These are phyloP conservation scores for Aleiodes alternator DNA, from an alignment of 2,888 invertebrate species.

Conservation along the genomic window DNA sequence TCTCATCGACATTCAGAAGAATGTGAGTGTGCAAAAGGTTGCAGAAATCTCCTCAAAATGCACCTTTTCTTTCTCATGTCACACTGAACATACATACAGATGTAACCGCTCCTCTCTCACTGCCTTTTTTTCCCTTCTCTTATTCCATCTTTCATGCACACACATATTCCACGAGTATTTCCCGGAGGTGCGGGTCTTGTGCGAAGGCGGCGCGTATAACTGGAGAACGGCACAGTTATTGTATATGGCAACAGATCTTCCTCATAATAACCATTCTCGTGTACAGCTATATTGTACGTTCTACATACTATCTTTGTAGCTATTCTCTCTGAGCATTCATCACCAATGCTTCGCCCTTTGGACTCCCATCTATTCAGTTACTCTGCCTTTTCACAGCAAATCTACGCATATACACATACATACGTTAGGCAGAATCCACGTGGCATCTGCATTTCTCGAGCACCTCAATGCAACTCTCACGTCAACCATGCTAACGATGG, in stretches of 20 bases:
- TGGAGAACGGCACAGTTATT: slow-evolving; percentile 67
- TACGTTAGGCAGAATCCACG: slow-evolving; percentile 10
- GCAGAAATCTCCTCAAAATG: slow-evolving; percentile 50
- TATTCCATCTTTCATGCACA: background rate
- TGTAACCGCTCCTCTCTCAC: slow-evolving; percentile 6
- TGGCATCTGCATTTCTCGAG: slow-evolving; percentile 21
- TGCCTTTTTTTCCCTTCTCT: background rate
- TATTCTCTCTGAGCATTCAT: slow-evolving; percentile 32
- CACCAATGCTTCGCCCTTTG: slow-evolving; percentile 7
- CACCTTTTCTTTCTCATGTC: slow-evolving; percentile 14
- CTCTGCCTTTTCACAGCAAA: background rate
- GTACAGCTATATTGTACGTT: slow-evolving; percentile 63
- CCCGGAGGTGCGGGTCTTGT: slow-evolving; percentile 19
- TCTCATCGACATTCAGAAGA: slow-evolving; percentile 34
- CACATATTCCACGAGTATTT: background rate
- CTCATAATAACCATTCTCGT: slow-evolving; percentile 62
- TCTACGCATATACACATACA: background rate
- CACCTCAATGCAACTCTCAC: slow-evolving; percentile 11
- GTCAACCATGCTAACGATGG: slow-evolving; percentile 19
- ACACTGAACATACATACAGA: slow-evolving; percentile 11
- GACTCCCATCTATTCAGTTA: slow-evolving; percentile 13
- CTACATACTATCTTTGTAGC: slow-evolving; percentile 56
- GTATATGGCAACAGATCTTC: slow-evolving; percentile 63
- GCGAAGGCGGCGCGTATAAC: slow-evolving; percentile 54
- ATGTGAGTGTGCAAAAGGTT: background rate